Evolutionary conservation across 2,113 vertebrate genomes (phyloP).

Genomic region (Apaloderma vittatum): DNA sequence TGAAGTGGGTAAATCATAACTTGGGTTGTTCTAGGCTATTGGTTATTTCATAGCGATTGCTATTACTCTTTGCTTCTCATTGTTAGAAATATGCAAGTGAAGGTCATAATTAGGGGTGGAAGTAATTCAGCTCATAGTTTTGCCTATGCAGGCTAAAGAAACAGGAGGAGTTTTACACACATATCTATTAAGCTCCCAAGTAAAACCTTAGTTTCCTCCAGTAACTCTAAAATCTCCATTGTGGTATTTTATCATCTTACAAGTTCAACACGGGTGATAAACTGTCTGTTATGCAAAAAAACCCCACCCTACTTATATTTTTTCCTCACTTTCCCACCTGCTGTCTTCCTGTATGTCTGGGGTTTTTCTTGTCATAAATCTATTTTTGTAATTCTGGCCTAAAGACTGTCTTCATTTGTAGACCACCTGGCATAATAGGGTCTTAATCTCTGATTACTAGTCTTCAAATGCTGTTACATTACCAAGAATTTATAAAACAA

Average conservation of each 20-base stretch:
- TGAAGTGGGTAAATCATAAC: accelerated
- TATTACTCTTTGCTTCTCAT: background rate
- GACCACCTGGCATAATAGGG: background rate
- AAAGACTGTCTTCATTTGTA: background rate
- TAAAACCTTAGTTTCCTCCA: background rate
- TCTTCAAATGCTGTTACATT: background rate
- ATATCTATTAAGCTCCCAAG: background rate
- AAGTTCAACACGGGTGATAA: background rate
- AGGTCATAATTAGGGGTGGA: background rate
- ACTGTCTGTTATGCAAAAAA: background rate
- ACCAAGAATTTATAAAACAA: background rate
- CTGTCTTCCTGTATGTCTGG: background rate
- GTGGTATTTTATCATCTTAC: background rate
- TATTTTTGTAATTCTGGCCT: background rate
- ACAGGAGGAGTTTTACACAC: background rate
- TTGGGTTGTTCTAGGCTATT: background rate
- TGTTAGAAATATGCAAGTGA: background rate
- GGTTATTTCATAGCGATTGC: background rate
- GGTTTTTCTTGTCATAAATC: background rate
- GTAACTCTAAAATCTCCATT: background rate
- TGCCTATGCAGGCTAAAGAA: background rate
- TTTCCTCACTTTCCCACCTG: background rate
- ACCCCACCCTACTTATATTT: background rate
- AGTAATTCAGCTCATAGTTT: background rate
- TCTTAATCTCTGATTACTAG: background rate